A percentile compares a stretch with the other conserved stretches of the same genome.
These are phyloP conservation scores for Sanderia malayensis DNA, from an alignment of 30 jellyfish, hydroid and myxozoan species.

Conservation along the genomic window DNA sequence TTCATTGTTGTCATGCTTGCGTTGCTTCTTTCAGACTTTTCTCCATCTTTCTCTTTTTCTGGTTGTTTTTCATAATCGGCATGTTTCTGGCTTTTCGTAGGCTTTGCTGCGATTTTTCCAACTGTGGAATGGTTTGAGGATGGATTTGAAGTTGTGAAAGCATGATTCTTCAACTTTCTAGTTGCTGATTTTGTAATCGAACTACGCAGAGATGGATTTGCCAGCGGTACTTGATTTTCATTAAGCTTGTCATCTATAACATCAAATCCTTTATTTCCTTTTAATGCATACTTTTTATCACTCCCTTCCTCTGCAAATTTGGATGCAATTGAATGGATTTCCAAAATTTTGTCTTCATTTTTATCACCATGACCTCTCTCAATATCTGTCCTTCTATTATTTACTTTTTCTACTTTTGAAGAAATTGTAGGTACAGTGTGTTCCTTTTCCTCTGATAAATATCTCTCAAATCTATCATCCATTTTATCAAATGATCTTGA, in stretches of 20 bases:
- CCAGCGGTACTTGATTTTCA: neutral
- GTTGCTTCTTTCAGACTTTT: neutral
- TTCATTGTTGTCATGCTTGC: neutral
- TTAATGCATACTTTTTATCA: neutral
- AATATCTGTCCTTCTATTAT: neutral
- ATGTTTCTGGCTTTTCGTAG: neutral
- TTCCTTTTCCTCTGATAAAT: constrained; percentile 25
- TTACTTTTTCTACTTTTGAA: constrained; percentile 6
- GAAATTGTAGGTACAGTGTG: constrained; percentile 11
- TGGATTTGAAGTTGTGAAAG: neutral
- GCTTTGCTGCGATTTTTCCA: neutral
- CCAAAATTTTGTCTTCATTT: neutral
- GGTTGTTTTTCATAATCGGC: neutral
- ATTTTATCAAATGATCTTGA: constrained; percentile 25
- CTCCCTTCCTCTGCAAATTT: too few species aligned
- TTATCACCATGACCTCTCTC: neutral
- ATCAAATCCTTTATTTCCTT: neutral
- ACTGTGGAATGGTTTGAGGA: neutral
- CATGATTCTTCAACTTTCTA: neutral
- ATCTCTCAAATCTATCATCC: constrained; percentile 28
- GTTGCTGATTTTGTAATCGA: neutral
- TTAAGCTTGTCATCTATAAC: neutral
- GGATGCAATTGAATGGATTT: neutral
- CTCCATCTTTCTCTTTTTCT: neutral
- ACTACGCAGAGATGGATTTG: constrained; percentile 1